Base-by-base conservation (phyloP, 2,888 invertebrate genomes). In the Clusia tigrina region DNA sequence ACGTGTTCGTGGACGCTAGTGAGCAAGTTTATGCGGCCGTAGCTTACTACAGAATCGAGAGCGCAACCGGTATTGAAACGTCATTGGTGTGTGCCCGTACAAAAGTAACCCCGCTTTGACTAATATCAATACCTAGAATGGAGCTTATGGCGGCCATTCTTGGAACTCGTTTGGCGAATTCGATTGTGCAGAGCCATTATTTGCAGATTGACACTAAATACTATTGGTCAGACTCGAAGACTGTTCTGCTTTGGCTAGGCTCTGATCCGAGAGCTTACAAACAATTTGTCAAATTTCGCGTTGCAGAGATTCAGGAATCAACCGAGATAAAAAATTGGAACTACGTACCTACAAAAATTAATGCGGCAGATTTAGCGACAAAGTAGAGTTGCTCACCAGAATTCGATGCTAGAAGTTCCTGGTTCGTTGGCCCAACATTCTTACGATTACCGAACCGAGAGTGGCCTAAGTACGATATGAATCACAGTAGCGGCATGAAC, bases 151-250 rank as follows among this genome's bases (percentile, higher is more conserved):
- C 69, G 5, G 71, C 74, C 0, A 63, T 73, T 0, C 18, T 75
- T 12, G 72, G 72, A 60, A 57, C 61, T 6, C 63, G 68, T 10
- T 55, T 70, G 23, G 67, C 62, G 2, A 68, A 61, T 25, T 10
- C 46, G 42, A 48, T 71, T 37, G 24, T 52, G 0, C 61, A 65
- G 25, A 60, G 25, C 1, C 68, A 66, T 37, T 58, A 62, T 1
- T 38, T 71, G 2, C 42, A 63, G 1, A 62, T 73, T 25, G 38
- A 58, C 17, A 15, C 59, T 3, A 66, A 17, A 1, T 22, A 62
- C 23, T 72, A 68, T 57, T 76, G 74, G 76, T 62, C 72, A 2
- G 73, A 78, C 51, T 77, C 74, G 1, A 70, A 62, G 57, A 72
- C 68, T 2, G 74, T 71, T 18, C 54, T 74, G 37, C 61, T 60